phyloP scores from a whole-genome alignment of 2,888 invertebrate species.

The Buathra laborator region DNA sequence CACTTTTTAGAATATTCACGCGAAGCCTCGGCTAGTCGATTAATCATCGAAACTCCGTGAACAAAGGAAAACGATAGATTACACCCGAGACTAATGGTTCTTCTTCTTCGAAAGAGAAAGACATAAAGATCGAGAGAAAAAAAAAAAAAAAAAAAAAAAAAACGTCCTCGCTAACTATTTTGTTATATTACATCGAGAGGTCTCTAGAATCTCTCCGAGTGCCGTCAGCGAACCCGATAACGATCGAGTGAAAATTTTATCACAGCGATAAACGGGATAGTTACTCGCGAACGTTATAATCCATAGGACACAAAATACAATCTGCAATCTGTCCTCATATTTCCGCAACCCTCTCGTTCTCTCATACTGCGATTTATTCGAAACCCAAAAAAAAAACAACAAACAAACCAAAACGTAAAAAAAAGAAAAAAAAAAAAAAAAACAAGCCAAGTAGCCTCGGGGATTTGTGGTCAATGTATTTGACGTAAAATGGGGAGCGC shows the following conservation, averaged over 20 bases:
- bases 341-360: not conserved
- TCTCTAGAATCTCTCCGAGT: too few species aligned
- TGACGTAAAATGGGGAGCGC: conserved; percentile 54
- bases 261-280: too few species aligned
- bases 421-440: conserved; percentile 26
- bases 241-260: conserved; percentile 2
- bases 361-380: conserved; percentile 44
- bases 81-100: conserved; percentile 10
- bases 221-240: conserved; percentile 3
- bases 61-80: conserved; percentile 45
- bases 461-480: conserved; percentile 61
- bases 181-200: not conserved
- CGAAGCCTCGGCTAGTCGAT: conserved; percentile 1
- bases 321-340: too few species aligned
- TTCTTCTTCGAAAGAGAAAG: not conserved
- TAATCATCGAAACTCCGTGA: conserved; percentile 37
- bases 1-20: conserved; percentile 12
- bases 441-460: conserved; percentile 52
- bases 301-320: not conserved
- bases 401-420: conserved; percentile 3
- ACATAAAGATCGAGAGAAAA: not conserved
- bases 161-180: conserved; percentile 14
- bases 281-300: too few species aligned
- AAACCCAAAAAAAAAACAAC: conserved; percentile 17
- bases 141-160: conserved; percentile 5